These are phyloP conservation scores for Petromus typicus DNA, from an alignment of 2,113 vertebrate genomes.

Conservation along the genomic window DNA sequence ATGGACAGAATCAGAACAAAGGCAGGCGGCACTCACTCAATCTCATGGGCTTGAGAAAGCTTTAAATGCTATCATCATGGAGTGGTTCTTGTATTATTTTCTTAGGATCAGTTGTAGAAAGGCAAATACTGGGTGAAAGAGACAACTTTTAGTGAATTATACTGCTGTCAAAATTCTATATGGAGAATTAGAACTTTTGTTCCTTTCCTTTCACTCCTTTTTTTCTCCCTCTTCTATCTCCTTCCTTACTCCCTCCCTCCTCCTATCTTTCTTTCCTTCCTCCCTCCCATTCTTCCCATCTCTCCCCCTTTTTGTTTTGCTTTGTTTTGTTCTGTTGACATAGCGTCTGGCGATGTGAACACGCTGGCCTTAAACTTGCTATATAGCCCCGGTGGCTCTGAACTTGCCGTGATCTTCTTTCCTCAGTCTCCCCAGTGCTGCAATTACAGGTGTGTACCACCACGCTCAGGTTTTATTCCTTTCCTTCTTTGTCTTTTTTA, in stretches of 20 bases:
- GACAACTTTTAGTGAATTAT: background rate
- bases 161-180: background rate
- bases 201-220: background rate
- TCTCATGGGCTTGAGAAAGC: background rate
- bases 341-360: too few relatives aligned
- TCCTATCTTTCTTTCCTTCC: accelerated
- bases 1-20: background rate
- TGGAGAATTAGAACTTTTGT: background rate
- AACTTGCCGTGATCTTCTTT: too few relatives aligned
- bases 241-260: accelerated
- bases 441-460: too few relatives aligned
- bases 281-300: background rate
- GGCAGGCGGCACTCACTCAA: background rate
- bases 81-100: slow-evolving; percentile 4
- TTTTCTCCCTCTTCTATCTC: accelerated
- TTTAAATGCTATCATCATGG: slow-evolving; percentile 34
- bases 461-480: too few relatives aligned
- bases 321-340: too few relatives aligned
- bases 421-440: too few relatives aligned
- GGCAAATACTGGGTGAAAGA: background rate
- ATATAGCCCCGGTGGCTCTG: too few relatives aligned
- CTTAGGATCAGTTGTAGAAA: slow-evolving; percentile 24
- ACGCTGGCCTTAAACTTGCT: too few relatives aligned
- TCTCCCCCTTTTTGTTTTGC: too few relatives aligned
- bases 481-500: background rate